These are phyloP conservation scores for Hucho hucho DNA, from an alignment of 2,113 vertebrate species.

Conservation along the genomic window DNA sequence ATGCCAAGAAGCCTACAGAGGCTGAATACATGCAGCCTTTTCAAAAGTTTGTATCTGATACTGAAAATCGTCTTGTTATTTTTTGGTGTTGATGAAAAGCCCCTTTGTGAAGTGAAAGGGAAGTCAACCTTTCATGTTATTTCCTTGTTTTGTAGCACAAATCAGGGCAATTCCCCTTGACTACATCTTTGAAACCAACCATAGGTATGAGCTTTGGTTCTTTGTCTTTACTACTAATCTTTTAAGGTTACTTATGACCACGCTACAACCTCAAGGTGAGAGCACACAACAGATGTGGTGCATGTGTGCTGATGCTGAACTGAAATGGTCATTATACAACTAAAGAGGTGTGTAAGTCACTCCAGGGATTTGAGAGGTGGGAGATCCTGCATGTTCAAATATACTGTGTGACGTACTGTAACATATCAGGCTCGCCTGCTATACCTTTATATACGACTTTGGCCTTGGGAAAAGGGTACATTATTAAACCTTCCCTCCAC, in stretches of 20 bases:
- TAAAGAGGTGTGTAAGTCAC: conserved; percentile 36
- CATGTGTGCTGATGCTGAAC: conserved; percentile 17
- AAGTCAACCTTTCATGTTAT: no score
- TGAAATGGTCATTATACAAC: conserved; percentile 3
- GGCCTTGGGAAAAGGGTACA: conserved; percentile 43
- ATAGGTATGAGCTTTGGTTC: neutral
- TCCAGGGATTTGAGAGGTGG: conserved; percentile 27
- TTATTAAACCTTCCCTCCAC: conserved; percentile 13
- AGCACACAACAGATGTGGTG: neutral
- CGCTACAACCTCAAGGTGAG: neutral
- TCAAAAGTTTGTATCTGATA: no score
- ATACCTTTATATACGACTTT: conserved; percentile 54
- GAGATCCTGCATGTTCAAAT: conserved; percentile 31
- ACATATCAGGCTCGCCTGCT: conserved; percentile 18
- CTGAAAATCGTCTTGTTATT: no score
- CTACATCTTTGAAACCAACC: neutral
- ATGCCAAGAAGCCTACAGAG: no score
- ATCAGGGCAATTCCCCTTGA: neutral
- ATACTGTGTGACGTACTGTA: conserved; percentile 29
- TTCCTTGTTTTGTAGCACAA: no score
- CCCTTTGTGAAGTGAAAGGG: no score
- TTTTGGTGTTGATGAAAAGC: no score
- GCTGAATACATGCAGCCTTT: no score
- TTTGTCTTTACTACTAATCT: neutral
- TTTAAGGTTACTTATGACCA: neutral